Evolutionary conservation across 2,113 vertebrate species (phyloP), one percentile per base, ranked within the genome.

Genomic region (Platycercus adscitus): DNA sequence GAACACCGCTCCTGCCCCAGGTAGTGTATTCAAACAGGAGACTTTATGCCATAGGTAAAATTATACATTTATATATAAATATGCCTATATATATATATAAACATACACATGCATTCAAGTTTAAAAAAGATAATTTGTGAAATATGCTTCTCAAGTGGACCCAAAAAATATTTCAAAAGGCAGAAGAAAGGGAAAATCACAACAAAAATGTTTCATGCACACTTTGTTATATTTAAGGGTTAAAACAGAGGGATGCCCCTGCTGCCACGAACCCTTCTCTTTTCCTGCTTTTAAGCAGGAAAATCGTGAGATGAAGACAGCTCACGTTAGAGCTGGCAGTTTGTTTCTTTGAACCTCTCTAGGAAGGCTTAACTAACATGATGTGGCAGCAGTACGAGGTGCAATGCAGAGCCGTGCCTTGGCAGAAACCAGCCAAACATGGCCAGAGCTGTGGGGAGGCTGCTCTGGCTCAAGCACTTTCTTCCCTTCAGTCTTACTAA

Each of bases 21-120:
- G 25, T 0, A 21, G 10, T 18, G 37, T 28, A 35, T 56, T 76
- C 39, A 73, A 61, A 44, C 9, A 77, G 35, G 64, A 94, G 12
- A 26, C 16, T 64, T 55, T 10, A 47, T 35, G 46, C 39, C 52
- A 41, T 10, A 47, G 44, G 21, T 56, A 10, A 35, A 58, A 23
- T 24, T 1, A 0, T 33, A 10, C 52, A 88, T 79, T 73, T 82
- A 76, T 28, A 44, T 58, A 58, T 58, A 58, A 58, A n/a, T 58
- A 24, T 35, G 33, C 56, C 21, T 58, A 6, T 58, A 1, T 1
- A 0, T 33, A 20, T 55, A 85, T 79, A 82, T 81, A 76, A 28
- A 49, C 9, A 71, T 5, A 39, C 3, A 75, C 1, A 2, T 17
- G 5, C 13, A 50, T 1, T 2, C 3, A 26, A 65, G n/a, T 49